Conservation (phyloP, 2,888 invertebrate genomes). For the Cheilosia urbana region DNA sequence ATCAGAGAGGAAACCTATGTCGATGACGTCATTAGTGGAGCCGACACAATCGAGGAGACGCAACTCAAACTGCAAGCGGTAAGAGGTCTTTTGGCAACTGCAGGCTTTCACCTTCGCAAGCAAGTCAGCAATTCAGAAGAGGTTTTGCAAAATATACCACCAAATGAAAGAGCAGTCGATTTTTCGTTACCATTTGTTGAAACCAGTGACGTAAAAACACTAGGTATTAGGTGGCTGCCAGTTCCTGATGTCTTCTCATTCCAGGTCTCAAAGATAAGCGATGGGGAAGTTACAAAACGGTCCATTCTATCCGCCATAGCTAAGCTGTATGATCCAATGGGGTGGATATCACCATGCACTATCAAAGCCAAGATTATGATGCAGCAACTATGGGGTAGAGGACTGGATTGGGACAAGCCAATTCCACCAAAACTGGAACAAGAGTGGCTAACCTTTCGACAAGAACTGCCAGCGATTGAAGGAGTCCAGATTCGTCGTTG, state of each 20-base stretch:
- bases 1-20: conserved; percentile 9
- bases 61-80: background rate
- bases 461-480: background rate
- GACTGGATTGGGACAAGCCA: too few relatives aligned
- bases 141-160: background rate
- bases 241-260: background rate
- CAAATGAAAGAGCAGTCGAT: background rate
- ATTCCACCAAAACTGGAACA: background rate
- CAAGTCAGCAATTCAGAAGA: background rate
- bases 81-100: background rate
- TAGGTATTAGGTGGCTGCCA: conserved; percentile 9
- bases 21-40: conserved; percentile 1
- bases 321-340: background rate
- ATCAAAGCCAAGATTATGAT: background rate
- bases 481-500: background rate
- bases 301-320: background rate
- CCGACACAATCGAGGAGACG: background rate
- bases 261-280: background rate
- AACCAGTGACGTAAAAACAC: background rate
- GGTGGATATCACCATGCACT: background rate
- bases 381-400: too few relatives aligned
- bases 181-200: background rate
- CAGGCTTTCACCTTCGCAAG: conserved; percentile 5
- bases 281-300: background rate
- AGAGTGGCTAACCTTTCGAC: background rate